Percentiles rank a stretch among this genome's conserved stretches.
These are phyloP conservation scores for Epizoanthus illoricatus DNA, from an alignment of 92 coral and sea anemone species.

Conservation along the genomic window DNA sequence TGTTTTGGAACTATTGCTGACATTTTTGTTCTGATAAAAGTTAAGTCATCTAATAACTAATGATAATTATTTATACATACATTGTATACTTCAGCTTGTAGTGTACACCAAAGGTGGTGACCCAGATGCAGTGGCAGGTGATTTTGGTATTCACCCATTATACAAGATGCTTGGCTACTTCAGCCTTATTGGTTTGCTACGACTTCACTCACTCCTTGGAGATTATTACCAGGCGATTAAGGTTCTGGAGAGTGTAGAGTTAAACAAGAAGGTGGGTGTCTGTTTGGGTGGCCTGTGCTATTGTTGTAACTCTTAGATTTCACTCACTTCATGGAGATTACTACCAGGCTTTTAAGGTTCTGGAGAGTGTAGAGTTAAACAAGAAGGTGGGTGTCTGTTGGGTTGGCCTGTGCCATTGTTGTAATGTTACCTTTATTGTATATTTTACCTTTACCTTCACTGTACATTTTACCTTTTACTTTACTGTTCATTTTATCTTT, in stretches of 20 bases:
- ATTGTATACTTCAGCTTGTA: slow-evolving; percentile 65
- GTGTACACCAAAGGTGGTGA: slow-evolving; percentile 86
- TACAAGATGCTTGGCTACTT: slow-evolving; percentile 99
- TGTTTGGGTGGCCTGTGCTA: too few species aligned
- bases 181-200: slow-evolving; percentile 90
- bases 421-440: too few species aligned
- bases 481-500: too few species aligned
- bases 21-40: too few species aligned
- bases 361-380: slow-evolving; percentile 83
- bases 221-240: slow-evolving; percentile 93
- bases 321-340: slow-evolving; percentile 84
- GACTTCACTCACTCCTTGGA: slow-evolving; percentile 93
- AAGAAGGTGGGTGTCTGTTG: slow-evolving; percentile 55
- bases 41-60: too few species aligned
- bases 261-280: slow-evolving; percentile 76
- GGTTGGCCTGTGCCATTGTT: too few species aligned
- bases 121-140: slow-evolving; percentile 89
- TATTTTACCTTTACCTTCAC: too few species aligned
- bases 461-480: too few species aligned
- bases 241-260: slow-evolving; percentile 88
- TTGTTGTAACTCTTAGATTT: slow-evolving; percentile 48
- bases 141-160: slow-evolving; percentile 90
- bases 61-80: neutral
- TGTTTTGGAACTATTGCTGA: too few species aligned
- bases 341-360: slow-evolving; percentile 78